Base-by-base conservation (phyloP, 37 sponge, comb jelly and placozoan genomes). In the Spongia lamella region DNA sequence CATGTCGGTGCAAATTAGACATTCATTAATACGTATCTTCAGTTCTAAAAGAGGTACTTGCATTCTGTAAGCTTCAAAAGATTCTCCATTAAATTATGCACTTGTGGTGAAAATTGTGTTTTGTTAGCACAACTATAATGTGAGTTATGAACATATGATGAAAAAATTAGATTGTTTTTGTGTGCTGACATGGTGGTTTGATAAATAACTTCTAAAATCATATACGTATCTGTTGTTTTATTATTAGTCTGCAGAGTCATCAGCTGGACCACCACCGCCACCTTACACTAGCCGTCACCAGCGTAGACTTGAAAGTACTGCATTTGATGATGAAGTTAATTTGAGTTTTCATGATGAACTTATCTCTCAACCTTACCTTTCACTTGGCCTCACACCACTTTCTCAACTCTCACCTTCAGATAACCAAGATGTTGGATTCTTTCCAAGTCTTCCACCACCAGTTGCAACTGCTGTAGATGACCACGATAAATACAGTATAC, bases 371-470 rank as follows among this genome's bases (percentile, higher is more conserved):
- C 78, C 86, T 24, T 90, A 90, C 63, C 83, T 90, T 21, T 90
- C 90, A 22, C 79, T 90, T 17, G 90, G 90, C n/a, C 83, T 90
- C 54, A 90, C 90, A 22, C 90, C 90, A 7, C 82, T 63, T 67
- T 90, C 90, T 54, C 90, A 90, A 17, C 71, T 90, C 26, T 89
- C 90, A 13, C 90, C 90, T 49, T 76, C 73, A 19, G 29, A 24
- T 15, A 58, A 57, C n/a, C 19, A 22, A 11, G 76, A 84, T 26
- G 37, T 69, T 32, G 87, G 81, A 0, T 90, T 74, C 82, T 90
- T 90, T 61, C 90, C 90, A 0, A 64, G 75, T 19, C 79, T 90
- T 70, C 83, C 72, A 15, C 90, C 90, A 49, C 90, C 90, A 3
- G 81, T 90, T 16, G 49, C 79, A 6, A 69, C 88, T 5, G 55